These are phyloP conservation scores for Pyrocephalus nanus DNA, from an alignment of 2,797 vertebrate genomes.

Conservation along the genomic window DNA sequence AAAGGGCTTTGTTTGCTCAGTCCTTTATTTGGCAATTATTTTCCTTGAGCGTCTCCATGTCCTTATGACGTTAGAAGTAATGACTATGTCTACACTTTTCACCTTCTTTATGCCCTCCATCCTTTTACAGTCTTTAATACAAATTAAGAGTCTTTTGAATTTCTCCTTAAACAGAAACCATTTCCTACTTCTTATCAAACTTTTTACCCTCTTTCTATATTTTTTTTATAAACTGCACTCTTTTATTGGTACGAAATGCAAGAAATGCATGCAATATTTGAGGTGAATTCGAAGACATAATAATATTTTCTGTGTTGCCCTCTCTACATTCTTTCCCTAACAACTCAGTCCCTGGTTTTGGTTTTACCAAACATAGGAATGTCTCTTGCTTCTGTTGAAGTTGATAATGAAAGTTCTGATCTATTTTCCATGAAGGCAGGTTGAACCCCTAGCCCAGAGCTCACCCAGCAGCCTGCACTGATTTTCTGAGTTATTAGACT, in stretches of 20 bases:
- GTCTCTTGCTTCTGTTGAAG: background rate
- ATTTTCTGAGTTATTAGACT: conserved; percentile 33
- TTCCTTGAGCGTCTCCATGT: background rate
- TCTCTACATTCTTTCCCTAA: background rate
- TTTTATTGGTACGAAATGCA: background rate
- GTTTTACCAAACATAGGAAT: background rate
- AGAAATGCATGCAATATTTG: background rate
- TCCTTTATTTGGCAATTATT: background rate
- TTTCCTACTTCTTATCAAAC: background rate
- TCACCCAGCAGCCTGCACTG: background rate
- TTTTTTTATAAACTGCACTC: background rate
- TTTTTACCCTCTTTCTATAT: background rate
- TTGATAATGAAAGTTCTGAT: background rate
- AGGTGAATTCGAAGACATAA: background rate
- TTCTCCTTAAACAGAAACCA: background rate
- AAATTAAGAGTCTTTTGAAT: background rate
- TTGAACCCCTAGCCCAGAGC: background rate
- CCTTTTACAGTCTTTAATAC: background rate
- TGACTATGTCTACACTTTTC: background rate
- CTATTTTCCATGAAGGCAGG: background rate
- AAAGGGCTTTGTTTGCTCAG: background rate
- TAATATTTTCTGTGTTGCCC: background rate
- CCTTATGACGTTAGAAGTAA: background rate
- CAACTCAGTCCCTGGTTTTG: background rate
- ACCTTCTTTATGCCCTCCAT: background rate